Conservation (phyloP, 2,113 vertebrate species). For the Sylvietta virens region DNA sequence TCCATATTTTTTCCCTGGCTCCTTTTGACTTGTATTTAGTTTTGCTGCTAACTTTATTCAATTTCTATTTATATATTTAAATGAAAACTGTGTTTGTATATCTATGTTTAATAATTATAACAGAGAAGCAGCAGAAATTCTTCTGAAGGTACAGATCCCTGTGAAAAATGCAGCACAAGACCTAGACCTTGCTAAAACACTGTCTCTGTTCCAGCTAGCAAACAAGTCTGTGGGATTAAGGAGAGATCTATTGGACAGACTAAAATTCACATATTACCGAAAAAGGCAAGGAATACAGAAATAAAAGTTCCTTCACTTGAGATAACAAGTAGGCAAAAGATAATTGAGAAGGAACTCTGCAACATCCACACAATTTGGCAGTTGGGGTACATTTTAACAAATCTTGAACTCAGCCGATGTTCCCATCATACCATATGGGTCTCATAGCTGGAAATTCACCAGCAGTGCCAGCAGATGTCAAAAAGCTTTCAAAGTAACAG, state of each 20-base stretch:
- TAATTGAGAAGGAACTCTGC: background rate
- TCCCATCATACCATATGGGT: background rate
- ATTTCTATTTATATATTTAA: background rate
- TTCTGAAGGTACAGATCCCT: background rate
- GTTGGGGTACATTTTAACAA: background rate
- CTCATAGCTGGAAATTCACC: background rate
- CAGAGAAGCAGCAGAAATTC: background rate
- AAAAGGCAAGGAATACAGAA: background rate
- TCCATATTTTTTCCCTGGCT: background rate
- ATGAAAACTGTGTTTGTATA: background rate
- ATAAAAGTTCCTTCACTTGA: background rate
- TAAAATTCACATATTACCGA: background rate
- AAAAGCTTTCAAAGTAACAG: conserved; percentile 13
- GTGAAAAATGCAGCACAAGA: background rate
- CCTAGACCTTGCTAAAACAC: background rate
- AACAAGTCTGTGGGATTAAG: background rate
- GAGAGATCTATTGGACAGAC: background rate
- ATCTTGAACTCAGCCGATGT: background rate
- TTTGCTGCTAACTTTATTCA: background rate
- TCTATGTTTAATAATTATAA: background rate
- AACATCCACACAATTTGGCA: conserved; percentile 5
- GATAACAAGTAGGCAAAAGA: background rate
- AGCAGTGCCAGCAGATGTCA: conserved; percentile 14
- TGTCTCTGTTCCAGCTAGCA: background rate
- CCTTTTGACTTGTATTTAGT: background rate